Evolutionary conservation across 2,797 vertebrate species (phyloP), one percentile per base, ranked within the genome.

Genomic region (Ctenopoma multispine): DNA sequence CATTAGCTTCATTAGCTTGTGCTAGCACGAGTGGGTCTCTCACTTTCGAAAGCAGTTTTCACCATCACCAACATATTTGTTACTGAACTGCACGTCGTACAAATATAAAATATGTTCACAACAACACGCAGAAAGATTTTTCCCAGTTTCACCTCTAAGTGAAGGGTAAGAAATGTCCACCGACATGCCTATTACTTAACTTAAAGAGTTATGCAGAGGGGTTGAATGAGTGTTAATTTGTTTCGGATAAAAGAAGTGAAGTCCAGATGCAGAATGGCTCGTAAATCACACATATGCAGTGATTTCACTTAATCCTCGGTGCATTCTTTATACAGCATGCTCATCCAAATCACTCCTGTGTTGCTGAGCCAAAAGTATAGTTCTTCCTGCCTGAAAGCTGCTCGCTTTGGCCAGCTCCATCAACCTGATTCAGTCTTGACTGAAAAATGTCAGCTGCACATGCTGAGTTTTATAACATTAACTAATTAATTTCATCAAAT

Each of bases 251-350:
- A 72, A 68, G 53, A 46, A 62, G 65, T 51, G 47, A 80, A 82
- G 69, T 63, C 59, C 56, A 41, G 89, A 91, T 4, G 56, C 82
- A 80, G 73, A 79, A 79, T 50, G 65, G 70, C 72, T 82, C 83
- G 81, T 89, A 83, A 91, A 88, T 90, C 86, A 89, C 80, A 79
- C 69, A 81, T 77, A 61, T 58, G 63, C 78, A 72, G 86, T 69
- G 51, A 90, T 87, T 87, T 84, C 70, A 70, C 84, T 78, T 88
- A 86, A 92, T 90, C 86, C 71, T 77, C 44, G 0, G 38, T 66
- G 73, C 81, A 81, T 90, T 88, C 82, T 85, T 90, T 69, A 48
- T 43, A 38, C 60, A 50, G 57, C 40, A 40, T 50, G 41, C 36
- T 87, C 71, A 64, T 91, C 87, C 84, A 87, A 87, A 79, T 84